A percentile compares a stretch with the other conserved stretches of the same genome.
phyloP scores from a whole-genome alignment of 2,113 vertebrate genomes.

The Paedocypris sp. region DNA sequence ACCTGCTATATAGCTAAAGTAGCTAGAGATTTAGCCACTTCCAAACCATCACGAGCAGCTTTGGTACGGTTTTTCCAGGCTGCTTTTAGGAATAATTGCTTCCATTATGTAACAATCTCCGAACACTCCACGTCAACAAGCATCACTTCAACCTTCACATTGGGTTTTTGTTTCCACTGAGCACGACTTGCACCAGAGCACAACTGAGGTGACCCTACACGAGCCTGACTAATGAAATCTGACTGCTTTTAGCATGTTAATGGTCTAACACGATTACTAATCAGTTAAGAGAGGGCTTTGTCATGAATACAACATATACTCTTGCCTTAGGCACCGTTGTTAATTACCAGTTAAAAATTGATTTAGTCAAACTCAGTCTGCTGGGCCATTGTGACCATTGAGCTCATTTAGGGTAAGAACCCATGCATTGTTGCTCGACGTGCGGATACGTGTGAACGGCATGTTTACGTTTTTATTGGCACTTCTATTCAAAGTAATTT shows the following conservation, averaged over 20 bases:
- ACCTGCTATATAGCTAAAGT: neutral
- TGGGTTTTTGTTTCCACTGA: neutral
- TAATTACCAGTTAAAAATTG: constrained; percentile 45
- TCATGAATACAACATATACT: constrained; percentile 22
- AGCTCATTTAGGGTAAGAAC: constrained; percentile 31
- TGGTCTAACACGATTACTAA: neutral
- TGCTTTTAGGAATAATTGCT: neutral
- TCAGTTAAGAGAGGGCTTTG: constrained; percentile 38
- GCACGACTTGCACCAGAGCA: neutral
- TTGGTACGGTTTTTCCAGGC: neutral
- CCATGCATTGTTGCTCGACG: too few species aligned
- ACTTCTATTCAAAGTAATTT: too few species aligned
- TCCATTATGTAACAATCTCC: neutral
- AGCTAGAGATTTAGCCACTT: constrained; percentile 7
- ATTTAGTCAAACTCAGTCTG: constrained; percentile 34
- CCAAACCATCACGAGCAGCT: neutral
- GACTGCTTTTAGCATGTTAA: neutral
- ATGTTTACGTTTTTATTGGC: too few species aligned
- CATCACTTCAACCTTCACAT: neutral
- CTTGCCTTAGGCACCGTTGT: constrained; percentile 37
- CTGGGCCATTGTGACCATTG: constrained; percentile 34
- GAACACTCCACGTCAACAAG: neutral
- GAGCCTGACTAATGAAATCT: neutral
- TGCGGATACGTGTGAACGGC: too few species aligned
- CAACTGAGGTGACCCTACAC: neutral